Evolutionary conservation across 1,140 invertebrate genomes (phyloP).

Genomic region (Panagrolaimus sp.): DNA sequence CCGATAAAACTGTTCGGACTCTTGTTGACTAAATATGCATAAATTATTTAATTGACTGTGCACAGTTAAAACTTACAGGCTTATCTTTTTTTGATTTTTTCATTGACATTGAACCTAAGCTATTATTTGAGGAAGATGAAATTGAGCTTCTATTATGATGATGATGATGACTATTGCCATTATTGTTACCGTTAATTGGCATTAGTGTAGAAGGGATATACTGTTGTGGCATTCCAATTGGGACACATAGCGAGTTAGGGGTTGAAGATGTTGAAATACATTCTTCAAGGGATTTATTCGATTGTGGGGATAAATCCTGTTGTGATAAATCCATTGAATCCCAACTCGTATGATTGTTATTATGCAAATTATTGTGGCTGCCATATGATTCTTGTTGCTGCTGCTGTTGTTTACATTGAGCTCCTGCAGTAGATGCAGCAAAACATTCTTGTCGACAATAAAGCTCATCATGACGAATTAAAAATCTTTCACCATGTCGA

Average conservation of each 20-base stretch:
- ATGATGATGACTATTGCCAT: too few species aligned
- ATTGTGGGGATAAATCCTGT: not conserved
- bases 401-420: not conserved
- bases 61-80: conserved; percentile 6
- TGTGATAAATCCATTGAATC: too few species aligned
- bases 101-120: conserved; percentile 13
- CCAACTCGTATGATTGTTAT: too few species aligned
- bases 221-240: not conserved
- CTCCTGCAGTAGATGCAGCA: conserved; percentile 62
- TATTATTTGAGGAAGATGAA: not conserved
- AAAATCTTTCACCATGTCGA: conserved; percentile 88
- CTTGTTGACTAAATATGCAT: conserved; percentile 71
- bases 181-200: not conserved
- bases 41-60: too few species aligned
- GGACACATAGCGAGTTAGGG: not conserved
- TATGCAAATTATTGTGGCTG: not conserved
- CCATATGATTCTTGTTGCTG: not conserved
- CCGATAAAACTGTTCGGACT: conserved; percentile 92
- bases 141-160: too few species aligned
- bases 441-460: conserved; percentile 88
- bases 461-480: conserved; percentile 82
- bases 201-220: not conserved
- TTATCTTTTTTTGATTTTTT: conserved; percentile 28
- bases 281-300: not conserved
- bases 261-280: not conserved